These are phyloP conservation scores for Cyanoramphus novaezelandiae DNA, from an alignment of 2,113 vertebrate genomes.

Conservation along the genomic window DNA sequence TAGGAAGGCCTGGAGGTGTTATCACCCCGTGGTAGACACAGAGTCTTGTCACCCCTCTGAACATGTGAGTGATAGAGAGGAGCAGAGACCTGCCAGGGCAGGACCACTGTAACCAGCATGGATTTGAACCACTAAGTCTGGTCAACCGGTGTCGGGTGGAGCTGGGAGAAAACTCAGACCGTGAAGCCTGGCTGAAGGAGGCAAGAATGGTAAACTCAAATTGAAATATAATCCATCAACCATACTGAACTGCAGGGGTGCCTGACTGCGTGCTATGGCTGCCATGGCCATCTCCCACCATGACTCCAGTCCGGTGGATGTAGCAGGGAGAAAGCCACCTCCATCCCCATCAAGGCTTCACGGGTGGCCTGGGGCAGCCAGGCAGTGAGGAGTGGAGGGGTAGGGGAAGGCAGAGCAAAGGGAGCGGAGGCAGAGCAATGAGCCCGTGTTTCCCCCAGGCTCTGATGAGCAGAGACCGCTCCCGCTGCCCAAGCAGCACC, in stretches of 20 bases:
- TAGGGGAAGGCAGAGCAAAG: neutral
- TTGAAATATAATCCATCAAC: neutral
- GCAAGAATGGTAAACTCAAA: neutral
- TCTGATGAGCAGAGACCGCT: neutral
- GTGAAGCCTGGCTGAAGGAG: neutral
- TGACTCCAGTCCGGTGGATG: neutral
- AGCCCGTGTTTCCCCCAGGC: accelerated
- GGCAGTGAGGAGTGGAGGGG: neutral
- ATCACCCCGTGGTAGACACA: neutral
- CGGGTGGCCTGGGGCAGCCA: accelerated
- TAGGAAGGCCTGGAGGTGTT: neutral
- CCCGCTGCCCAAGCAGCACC: accelerated
- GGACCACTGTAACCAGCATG: neutral
- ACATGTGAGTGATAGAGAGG: neutral
- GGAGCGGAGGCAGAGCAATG: neutral
- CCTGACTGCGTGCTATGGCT: neutral
- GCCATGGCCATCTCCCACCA: neutral
- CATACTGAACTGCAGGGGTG: accelerated
- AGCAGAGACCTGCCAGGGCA: neutral
- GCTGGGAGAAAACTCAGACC: neutral
- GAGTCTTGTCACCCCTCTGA: neutral
- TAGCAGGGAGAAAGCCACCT: neutral
- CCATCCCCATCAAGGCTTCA: neutral
- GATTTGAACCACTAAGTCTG: neutral
- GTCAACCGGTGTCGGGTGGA: neutral